Base-by-base conservation (phyloP, 2,888 invertebrate genomes). In the Caenorhabditis becei region DNA sequence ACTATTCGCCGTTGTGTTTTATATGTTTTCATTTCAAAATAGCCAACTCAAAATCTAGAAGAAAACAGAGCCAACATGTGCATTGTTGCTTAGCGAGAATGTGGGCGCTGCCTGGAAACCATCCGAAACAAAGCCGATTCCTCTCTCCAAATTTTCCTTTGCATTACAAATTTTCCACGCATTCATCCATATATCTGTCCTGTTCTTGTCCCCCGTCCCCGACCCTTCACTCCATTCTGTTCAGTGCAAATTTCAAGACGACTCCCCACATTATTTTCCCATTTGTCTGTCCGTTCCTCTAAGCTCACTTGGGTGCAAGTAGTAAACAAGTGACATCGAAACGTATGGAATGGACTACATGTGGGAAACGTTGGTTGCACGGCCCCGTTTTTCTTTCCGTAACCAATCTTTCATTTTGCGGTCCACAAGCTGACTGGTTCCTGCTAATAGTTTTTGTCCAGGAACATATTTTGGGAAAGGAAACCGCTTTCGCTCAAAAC, bases 321-420 rank as follows among this genome's bases (percentile, higher is more conserved):
- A 24, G 72, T 72, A 65, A 72, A 72, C 72, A 72, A 72, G 63
- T 35, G 35, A 20, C 56, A 74, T 37, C 23, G 74, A 74, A 74
- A 74, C 65, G 74, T 65, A 65, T 58, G 65, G n/a, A 53, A 65
- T 51, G 65, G n/a, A 53, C 26, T 32, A 41, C 41, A 54, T 72
- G 54, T 59, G 70, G 49, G 20, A 61, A 59, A 59, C 59, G 49
- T 69, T 53, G 35, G 23, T 61, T 41, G 5, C 14, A 14, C 41
- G 3, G 41, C 41, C 14, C 32, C 32, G n/a, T 35, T 41, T 47
- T 10, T 11, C 35, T 5, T 11, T 35, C 56, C 51, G 51, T 51
- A 51, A 51, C 51, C 51, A 51, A 24, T 51, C 3, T 51, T 51
- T 51, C 26, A 51, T 26, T 51, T 51, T 51, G 11, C 7, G 14